Percentiles rank a stretch among this genome's conserved stretches.
Evolutionary conservation across 2,888 invertebrate species (phyloP).

Genomic region (Hoplodrina ambigua): DNA sequence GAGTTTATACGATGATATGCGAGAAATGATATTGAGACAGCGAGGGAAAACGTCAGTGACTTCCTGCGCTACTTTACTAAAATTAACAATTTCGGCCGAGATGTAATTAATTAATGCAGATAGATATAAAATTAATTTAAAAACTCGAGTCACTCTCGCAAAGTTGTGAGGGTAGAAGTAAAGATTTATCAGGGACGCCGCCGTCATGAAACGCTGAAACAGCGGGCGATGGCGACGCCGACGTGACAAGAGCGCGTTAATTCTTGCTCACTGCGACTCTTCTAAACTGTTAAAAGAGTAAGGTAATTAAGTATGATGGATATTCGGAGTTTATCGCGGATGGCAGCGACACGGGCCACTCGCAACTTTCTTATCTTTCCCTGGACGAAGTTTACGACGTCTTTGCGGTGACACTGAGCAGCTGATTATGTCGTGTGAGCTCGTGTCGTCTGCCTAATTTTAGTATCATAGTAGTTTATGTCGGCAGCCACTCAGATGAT

Average conservation of each 20-base stretch:
- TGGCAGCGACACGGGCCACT: constrained; percentile 79
- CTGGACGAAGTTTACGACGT: constrained; percentile 77
- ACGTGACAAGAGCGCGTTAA: constrained; percentile 82
- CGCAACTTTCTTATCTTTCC: constrained; percentile 81
- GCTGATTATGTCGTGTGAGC: constrained; percentile 72
- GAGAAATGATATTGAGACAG: constrained; percentile 37
- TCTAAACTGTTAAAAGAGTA: constrained; percentile 86
- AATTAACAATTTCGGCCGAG: constrained; percentile 50
- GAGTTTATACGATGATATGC: constrained; percentile 31
- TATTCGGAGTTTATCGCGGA: constrained; percentile 86
- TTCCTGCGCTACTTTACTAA: constrained; percentile 40
- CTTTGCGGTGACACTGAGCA: constrained; percentile 71
- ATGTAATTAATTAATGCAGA: constrained; percentile 63
- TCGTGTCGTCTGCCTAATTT: constrained; percentile 60
- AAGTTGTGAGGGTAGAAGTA: constrained; percentile 66
- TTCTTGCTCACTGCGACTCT: constrained; percentile 77
- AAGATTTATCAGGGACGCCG: constrained; percentile 69
- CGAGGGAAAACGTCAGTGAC: constrained; percentile 26
- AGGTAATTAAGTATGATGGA: constrained; percentile 89
- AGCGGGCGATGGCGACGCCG: constrained; percentile 63
- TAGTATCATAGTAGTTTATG: constrained; percentile 51
- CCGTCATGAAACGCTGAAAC: constrained; percentile 75
- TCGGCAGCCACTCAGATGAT: constrained; percentile 29
- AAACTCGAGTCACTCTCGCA: constrained; percentile 65
- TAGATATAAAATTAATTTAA: constrained; percentile 66